Base-by-base conservation (phyloP, 2,888 invertebrate genomes). In the Megalurothrips usitatus region DNA sequence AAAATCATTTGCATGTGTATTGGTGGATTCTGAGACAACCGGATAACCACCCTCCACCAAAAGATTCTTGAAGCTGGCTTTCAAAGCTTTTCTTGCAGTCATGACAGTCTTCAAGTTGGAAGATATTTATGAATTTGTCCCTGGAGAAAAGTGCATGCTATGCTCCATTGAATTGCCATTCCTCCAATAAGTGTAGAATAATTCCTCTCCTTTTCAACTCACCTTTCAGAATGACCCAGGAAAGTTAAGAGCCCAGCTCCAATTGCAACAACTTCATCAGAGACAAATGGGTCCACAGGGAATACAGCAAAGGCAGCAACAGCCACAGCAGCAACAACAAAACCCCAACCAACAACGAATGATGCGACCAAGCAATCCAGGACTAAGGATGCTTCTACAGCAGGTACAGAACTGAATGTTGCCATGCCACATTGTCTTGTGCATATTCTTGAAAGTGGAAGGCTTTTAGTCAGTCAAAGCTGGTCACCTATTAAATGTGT, bases 361-460 rank as follows among this genome's bases (percentile, higher is more conserved):
- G 88, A 92, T 94, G 89, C 90, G 94, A 26, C 90, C 92, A 23
- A 92, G 93, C 85, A 95, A 94, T 89, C 93, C 95, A 0, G 95
- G 95, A 0, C 89, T 96, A 17, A 87, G 94, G 19, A 94, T 95
- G 87, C 88, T 96, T 78, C 87, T 96, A 81, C 95, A 96, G 86
- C 94, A 94, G 90, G 93, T 93, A 89, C 83, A 83, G 78, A 79
- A 48, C n/a, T 58, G 19, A 58, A 58, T 14, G 14, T 52, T 58
- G n/a, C 17, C 12, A 52, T 52, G n/a, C n/a, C 34, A 80, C 52
- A 82, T 79, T 52, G 43, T 79, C 79, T 78, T 79, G 23, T 17
- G 14, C 28, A 81, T 11, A 19, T 0, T 43, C 6, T 43, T 43
- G 34, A 43, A 43, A 43, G 34, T 43, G 34, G 3, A 43, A 43